phyloP scores from a whole-genome alignment of 2,888 invertebrate species.

The Polymixis lichenea region DNA sequence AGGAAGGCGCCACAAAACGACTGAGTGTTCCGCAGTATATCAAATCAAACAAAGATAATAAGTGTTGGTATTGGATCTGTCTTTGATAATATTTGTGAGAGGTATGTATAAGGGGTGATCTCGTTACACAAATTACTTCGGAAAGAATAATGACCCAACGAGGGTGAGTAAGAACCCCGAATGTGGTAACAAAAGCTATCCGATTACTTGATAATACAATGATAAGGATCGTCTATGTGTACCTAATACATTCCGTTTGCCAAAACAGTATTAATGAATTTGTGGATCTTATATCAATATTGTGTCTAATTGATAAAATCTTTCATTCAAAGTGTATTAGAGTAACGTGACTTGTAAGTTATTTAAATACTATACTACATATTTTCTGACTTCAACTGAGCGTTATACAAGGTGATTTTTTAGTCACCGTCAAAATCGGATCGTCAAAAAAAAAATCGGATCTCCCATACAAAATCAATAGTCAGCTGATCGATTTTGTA shows the following conservation, averaged over 20 bases:
- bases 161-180: conserved; percentile 24
- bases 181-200: conserved; percentile 34
- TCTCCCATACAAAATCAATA: too few species aligned
- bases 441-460: too few species aligned
- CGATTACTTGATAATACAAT: conserved; percentile 39
- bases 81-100: conserved; percentile 49
- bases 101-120: conserved; percentile 31
- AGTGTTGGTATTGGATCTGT: conserved; percentile 46
- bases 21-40: conserved; percentile 61
- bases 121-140: conserved; percentile 42
- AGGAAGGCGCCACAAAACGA: conserved; percentile 50
- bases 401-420: too few species aligned
- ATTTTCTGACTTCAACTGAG: conserved; percentile 55
- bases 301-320: conserved; percentile 42
- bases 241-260: conserved; percentile 55
- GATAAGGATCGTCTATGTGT: conserved; percentile 40
- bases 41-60: conserved; percentile 51
- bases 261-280: conserved; percentile 67
- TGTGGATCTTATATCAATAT: conserved; percentile 47
- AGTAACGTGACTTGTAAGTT: conserved; percentile 48
- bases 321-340: conserved; percentile 45
- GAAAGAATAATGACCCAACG: conserved; percentile 37
- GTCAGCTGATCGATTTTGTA: too few species aligned
- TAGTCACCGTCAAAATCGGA: too few species aligned
- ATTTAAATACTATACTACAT: conserved; percentile 36